These are phyloP conservation scores for Carapus acus DNA, from an alignment of 2,797 vertebrate genomes.

Conservation along the genomic window DNA sequence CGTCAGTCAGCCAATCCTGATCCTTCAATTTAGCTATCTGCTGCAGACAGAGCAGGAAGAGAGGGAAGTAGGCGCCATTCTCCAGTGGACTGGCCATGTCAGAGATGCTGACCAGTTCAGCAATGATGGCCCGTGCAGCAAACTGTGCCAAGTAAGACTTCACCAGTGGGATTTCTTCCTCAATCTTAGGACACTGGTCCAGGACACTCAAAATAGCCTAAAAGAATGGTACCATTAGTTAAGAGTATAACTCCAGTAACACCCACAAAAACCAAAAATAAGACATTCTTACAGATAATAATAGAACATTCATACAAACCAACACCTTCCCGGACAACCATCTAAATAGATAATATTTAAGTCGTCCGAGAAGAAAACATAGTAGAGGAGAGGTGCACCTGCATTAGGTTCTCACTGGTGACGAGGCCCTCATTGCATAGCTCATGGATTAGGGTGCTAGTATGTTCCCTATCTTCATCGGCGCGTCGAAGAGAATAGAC, in stretches of 20 bases:
- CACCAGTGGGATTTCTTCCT: constrained; percentile 92
- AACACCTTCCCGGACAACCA: too few relatives aligned
- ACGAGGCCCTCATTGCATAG: constrained; percentile 86
- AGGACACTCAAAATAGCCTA: constrained; percentile 88
- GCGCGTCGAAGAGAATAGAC: constrained; percentile 85
- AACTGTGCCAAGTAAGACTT: constrained; percentile 99
- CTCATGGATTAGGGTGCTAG: constrained; percentile 83
- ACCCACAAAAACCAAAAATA: too few relatives aligned
- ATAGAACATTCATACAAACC: too few relatives aligned
- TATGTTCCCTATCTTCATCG: constrained; percentile 90
- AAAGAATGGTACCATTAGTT: too few relatives aligned
- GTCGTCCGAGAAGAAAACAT: too few relatives aligned
- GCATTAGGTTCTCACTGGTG: constrained; percentile 90
- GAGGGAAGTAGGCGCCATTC: constrained; percentile 94
- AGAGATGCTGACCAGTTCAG: constrained; percentile 86
- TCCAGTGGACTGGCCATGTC: constrained; percentile 95
- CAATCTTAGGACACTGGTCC: constrained; percentile 94
- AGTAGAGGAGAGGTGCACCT: too few relatives aligned
- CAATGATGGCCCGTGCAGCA: constrained; percentile 87
- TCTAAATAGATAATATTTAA: too few relatives aligned
- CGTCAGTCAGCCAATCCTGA: constrained; percentile 91
- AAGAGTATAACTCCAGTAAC: too few relatives aligned
- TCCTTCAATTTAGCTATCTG: constrained; percentile 93
- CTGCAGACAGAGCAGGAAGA: constrained; percentile 98
- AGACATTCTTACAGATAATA: too few relatives aligned